phyloP scores from a whole-genome alignment of 2,888 invertebrate genomes.

The Meloe dianella region DNA sequence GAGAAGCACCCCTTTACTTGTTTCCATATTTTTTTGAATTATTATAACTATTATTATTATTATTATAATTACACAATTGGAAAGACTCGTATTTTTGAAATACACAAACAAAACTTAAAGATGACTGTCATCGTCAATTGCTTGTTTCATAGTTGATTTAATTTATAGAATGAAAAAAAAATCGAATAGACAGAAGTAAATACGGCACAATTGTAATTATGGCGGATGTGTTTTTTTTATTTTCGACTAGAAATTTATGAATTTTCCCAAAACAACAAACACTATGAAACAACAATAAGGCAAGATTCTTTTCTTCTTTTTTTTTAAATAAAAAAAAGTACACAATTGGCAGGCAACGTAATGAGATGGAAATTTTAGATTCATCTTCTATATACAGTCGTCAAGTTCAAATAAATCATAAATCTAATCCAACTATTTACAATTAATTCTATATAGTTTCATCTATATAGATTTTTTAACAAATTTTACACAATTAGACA shows the following conservation, averaged over 20 bases:
- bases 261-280: background rate
- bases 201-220: conserved; percentile 6
- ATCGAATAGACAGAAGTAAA: background rate
- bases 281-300: conserved; percentile 27
- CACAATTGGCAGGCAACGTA: conserved; percentile 33
- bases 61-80: conserved; percentile 32
- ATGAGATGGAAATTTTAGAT: conserved; percentile 19
- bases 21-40: background rate
- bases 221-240: background rate
- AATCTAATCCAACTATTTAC: conserved; percentile 40
- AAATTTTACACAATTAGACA: conserved; percentile 16
- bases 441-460: conserved; percentile 20
- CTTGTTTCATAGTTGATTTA: background rate
- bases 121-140: conserved; percentile 25
- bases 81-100: conserved; percentile 45
- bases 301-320: background rate
- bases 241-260: background rate
- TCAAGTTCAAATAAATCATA: conserved; percentile 42
- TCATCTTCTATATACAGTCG: conserved; percentile 44
- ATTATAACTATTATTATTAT: too few species aligned
- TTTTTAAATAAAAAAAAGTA: conserved; percentile 8
- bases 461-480: conserved; percentile 19
- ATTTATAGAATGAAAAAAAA: too few species aligned
- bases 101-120: conserved; percentile 32
- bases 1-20: background rate